Conservation (phyloP, 1,140 invertebrate genomes). For the Oscheius sp. region DNA sequence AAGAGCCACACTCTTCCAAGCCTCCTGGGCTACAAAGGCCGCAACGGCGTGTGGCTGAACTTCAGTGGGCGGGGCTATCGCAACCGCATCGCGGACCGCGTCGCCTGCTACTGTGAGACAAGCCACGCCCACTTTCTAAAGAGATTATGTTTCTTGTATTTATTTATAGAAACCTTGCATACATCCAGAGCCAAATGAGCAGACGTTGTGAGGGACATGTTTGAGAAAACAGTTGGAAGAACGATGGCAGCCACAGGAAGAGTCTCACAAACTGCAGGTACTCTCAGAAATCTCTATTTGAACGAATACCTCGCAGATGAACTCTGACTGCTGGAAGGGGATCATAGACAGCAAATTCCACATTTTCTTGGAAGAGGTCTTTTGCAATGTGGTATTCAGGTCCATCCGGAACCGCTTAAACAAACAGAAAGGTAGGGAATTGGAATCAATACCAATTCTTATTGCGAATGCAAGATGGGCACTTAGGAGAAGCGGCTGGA, state of each 20-base stretch:
- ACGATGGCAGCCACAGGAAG: background rate
- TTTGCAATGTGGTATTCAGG: background rate
- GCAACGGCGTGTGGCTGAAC: conserved; percentile 4
- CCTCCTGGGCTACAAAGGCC: conserved; percentile 7
- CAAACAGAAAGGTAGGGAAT: no score
- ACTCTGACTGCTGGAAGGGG: background rate
- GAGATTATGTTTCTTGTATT: background rate
- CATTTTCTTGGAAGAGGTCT: background rate
- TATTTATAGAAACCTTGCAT: background rate
- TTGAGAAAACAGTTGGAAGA: background rate
- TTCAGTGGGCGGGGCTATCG: background rate
- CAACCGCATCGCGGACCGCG: background rate
- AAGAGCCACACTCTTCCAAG: conserved; percentile 17
- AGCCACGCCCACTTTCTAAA: background rate
- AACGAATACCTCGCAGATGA: background rate
- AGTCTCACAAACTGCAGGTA: background rate
- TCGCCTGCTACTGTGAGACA: background rate
- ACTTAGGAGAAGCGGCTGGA: no score
- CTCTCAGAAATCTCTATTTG: background rate
- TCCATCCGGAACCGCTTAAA: background rate
- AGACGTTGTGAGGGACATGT: background rate
- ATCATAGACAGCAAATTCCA: background rate
- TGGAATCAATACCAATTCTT: no score
- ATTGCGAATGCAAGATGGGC: no score
- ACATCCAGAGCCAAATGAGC: background rate